Evolutionary conservation across 2,888 invertebrate genomes (phyloP), one percentile per base, ranked within the genome.

Genomic region (Harmothoe impar): DNA sequence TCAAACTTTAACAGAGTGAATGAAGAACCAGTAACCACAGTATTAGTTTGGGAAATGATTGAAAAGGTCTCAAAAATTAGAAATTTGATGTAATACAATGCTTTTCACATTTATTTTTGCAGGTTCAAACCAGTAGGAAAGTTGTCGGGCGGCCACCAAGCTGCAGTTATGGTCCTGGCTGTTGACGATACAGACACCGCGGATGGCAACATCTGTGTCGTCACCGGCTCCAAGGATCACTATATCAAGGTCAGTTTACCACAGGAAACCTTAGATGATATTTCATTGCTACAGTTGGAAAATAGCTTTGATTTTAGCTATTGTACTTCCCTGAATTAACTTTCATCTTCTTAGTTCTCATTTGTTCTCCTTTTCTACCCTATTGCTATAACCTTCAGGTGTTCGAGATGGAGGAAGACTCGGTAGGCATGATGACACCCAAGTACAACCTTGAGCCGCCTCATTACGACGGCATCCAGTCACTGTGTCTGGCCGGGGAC

Each of bases 401-500:
- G 91, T 97, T 96, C 95, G 96, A 96, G 92, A 96, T 96, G 77
- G 93, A 94, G 91, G 95, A 96, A 84, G 95, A 95, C 81, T 94
- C 95, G 56, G 94, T 94, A 23, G 95, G 95, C n/a, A 96, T 97
- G 93, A 96, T 97, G 89, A 96, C 96, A 94, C 97, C 97, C 93
- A 96, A 97, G 54, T 96, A 97, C 90, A 97, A 97, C 93, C 96
- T 98, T 91, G 97, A 97, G 93, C 98, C 98, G 23, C 98, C 98
- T 10, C 98, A 98, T 96, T 98, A 98, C 95, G 98, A 98, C 96
- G 98, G 98, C 43, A 98, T 98, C 90, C 98, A 98, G 95, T 97
- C 98, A 78, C 96, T 98, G 86, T 97, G 97, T 54, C 96, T 97
- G 89, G 96, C 96, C 91, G 97, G 97, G 54, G 96, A 97, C 92